phyloP scores from a whole-genome alignment of 2,797 vertebrate genomes.

The Hemibagrus guttatus region DNA sequence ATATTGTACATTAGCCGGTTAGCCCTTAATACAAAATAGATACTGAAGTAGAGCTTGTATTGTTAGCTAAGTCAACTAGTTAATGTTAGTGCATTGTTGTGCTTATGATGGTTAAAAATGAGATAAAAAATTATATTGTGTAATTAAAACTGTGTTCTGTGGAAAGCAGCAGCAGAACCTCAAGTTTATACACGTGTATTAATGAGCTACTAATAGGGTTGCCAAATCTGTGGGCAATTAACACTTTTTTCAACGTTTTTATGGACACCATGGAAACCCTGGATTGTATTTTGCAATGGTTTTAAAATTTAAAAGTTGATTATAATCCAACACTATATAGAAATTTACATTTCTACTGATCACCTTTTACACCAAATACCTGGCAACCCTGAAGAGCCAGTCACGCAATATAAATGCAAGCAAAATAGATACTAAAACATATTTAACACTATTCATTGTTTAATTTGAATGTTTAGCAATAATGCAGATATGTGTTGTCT shows the following conservation, averaged over 20 bases:
- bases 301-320: not conserved
- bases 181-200: not conserved
- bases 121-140: not conserved
- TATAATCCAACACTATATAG: too few relatives aligned
- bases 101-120: not conserved
- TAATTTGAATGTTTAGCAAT: not conserved
- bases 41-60: not conserved
- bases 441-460: not conserved
- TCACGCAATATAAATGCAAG: not conserved
- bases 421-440: not conserved
- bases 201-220: not conserved
- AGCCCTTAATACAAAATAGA: not conserved
- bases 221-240: not conserved
- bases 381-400: not conserved
- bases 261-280: not conserved
- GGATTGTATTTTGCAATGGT: not conserved
- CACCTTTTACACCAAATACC: not conserved
- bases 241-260: not conserved
- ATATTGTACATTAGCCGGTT: not conserved
- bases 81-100: not conserved
- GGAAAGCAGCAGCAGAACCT: not conserved
- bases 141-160: not conserved
- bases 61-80: not conserved
- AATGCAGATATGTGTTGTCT: not conserved
- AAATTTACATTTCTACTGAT: not conserved